These are phyloP conservation scores for Amphiprion percula DNA, from an alignment of 2,113 vertebrate species.

Conservation along the genomic window DNA sequence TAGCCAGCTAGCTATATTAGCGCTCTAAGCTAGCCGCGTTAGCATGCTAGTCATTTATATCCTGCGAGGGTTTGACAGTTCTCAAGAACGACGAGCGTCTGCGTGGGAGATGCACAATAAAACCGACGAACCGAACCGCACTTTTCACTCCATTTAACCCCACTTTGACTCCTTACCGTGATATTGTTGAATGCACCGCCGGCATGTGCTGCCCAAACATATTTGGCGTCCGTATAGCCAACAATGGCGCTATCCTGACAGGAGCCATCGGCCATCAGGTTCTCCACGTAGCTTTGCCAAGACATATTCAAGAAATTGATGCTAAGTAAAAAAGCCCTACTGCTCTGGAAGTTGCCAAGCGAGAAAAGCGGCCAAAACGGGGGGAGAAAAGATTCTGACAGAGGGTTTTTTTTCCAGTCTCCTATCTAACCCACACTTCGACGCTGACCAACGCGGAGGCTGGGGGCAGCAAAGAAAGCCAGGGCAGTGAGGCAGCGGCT, in stretches of 20 bases:
- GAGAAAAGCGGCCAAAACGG: conserved; percentile 17
- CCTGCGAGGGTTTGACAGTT: conserved; percentile 11
- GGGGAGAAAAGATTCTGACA: not conserved
- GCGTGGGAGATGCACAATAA: conserved; percentile 4
- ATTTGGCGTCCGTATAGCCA: conserved; percentile 93
- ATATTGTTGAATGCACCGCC: conserved; percentile 89
- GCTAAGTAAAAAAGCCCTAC: conserved; percentile 51
- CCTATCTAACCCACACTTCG: conserved; percentile 68
- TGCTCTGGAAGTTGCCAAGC: conserved; percentile 28
- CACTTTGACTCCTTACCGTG: conserved; percentile 83
- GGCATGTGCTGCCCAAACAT: conserved; percentile 91
- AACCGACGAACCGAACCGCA: not conserved
- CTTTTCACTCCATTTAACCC: too few relatives aligned
- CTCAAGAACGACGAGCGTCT: not conserved
- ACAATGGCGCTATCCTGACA: conserved; percentile 97
- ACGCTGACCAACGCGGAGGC: conserved; percentile 76
- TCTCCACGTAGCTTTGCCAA: conserved; percentile 96
- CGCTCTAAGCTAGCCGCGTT: conserved; percentile 51
- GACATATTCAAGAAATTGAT: conserved; percentile 86
- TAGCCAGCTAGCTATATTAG: conserved; percentile 40
- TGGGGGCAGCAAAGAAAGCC: conserved; percentile 82
- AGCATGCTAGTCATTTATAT: conserved; percentile 54
- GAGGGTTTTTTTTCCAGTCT: conserved; percentile 42
- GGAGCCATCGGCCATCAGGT: conserved; percentile 94
- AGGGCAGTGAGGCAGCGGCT: conserved; percentile 76